Evolutionary conservation across 2,113 vertebrate species (phyloP).

Genomic region (Erythrolamprus reginae): DNA sequence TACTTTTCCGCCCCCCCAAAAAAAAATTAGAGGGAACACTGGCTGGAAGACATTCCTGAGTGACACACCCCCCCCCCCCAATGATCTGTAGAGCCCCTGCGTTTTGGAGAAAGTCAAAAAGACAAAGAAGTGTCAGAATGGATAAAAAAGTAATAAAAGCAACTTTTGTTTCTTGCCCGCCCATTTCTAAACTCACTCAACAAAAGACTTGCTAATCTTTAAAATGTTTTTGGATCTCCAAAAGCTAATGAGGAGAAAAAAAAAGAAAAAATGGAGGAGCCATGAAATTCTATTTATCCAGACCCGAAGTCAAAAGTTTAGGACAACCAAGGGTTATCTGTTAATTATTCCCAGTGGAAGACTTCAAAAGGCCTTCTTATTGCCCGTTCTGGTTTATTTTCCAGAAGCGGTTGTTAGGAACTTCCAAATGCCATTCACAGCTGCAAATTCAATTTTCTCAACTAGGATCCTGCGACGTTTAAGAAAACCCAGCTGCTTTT

Average conservation of each 20-base stretch:
- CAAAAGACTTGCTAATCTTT: conserved; percentile 19
- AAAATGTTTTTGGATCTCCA: conserved; percentile 29
- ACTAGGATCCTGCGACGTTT: conserved; percentile 41
- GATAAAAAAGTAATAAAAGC: neutral
- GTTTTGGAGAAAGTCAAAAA: conserved; percentile 6
- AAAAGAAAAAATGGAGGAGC: neutral
- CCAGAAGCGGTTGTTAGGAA: conserved; percentile 46
- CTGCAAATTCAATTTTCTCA: conserved; percentile 44
- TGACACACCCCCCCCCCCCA: too few relatives aligned
- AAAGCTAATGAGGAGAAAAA: neutral
- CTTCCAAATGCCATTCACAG: conserved; percentile 28
- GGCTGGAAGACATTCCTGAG: neutral
- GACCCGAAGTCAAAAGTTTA: conserved; percentile 38
- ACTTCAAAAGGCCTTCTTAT: conserved; percentile 33
- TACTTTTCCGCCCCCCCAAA: too few relatives aligned
- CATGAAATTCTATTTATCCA: neutral
- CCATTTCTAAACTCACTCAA: fast-evolving
- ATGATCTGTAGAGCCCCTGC: neutral
- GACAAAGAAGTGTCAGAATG: neutral
- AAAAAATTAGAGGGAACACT: too few relatives aligned
- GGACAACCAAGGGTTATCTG: conserved; percentile 25
- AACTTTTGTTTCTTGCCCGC: too few relatives aligned
- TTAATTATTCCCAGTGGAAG: conserved; percentile 21
- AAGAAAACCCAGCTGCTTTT: conserved; percentile 49
- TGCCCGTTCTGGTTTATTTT: conserved; percentile 35